phyloP scores from a whole-genome alignment of 1,140 invertebrate genomes.

The Drosophila tsacasi region DNA sequence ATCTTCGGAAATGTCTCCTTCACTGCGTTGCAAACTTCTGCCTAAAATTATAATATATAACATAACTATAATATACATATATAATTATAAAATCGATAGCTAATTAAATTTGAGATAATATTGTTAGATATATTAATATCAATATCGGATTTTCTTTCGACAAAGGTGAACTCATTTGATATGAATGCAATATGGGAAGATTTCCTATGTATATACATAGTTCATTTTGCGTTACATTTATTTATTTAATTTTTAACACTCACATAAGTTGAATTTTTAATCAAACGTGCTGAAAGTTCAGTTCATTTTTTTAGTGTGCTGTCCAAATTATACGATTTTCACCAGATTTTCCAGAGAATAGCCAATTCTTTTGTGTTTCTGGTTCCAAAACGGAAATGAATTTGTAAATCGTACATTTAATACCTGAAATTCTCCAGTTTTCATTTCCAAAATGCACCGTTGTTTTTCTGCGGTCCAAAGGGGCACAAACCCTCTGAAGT shows the following conservation, averaged over 20 bases:
- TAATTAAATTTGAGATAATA: too few species aligned
- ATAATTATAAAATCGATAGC: too few species aligned
- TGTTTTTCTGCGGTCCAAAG: conserved; percentile 20
- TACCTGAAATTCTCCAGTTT: too few species aligned
- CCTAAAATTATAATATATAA: too few species aligned
- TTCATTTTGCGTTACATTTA: too few species aligned
- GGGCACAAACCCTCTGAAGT: not conserved
- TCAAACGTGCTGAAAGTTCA: not conserved
- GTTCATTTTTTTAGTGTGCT: not conserved
- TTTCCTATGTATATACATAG: not conserved
- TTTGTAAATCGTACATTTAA: not conserved
- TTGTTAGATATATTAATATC: too few species aligned
- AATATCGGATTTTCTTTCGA: too few species aligned
- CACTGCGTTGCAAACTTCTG: too few species aligned
- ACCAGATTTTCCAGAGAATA: too few species aligned
- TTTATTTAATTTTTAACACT: not conserved
- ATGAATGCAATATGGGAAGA: not conserved
- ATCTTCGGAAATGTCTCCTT: too few species aligned
- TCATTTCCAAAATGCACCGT: conserved; percentile 43
- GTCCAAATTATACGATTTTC: not conserved
- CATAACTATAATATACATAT: too few species aligned
- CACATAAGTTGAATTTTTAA: not conserved
- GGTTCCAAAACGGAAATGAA: not conserved
- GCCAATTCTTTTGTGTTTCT: not conserved
- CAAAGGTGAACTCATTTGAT: not conserved